Evolutionary conservation across 2,888 invertebrate species (phyloP), one percentile per base, ranked within the genome.

Genomic region (Ethmia dodecea): DNA sequence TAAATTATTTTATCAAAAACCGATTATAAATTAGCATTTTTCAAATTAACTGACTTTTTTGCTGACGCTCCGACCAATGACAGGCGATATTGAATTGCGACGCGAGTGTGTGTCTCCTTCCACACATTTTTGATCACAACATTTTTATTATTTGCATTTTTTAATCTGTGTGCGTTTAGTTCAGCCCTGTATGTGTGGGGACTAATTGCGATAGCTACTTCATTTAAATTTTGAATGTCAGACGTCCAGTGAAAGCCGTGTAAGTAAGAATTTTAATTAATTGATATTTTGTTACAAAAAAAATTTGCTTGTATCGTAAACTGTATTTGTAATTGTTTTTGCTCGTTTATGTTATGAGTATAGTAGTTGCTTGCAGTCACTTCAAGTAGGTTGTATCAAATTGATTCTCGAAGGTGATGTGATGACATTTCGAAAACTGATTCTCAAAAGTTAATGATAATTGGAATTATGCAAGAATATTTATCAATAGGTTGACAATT

Each of bases 121-220:
- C 79, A 78, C 81, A 83, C 80, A 83, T 84, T 84, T 84, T 86
- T 84, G 78, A 72, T 67, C 70, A 59, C 58, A 55, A 64, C 72
- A 76, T 83, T 84, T 84, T 84, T 84, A 81, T 81, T 74, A 81
- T 81, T 74, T 68, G 76, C 59, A 52, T 44, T 56, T 47, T 51
- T 55, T 51, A 48, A 52, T 47, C 39, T 59, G 80, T 78, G 74
- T 70, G 73, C 55, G 61, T 67, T 61, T 67, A 65, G 65, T 60
- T 57, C 54, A 46, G 46, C 33, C 34, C 49, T 52, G 49, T 49
- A 43, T 42, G 54, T 55, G 60, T 65, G 70, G 51, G 66, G 11
- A 66, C 84, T 86, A 86, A 86, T 86, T 86, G 81, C 78, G 76
- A 86, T 84, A 79, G 78, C 83, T 81, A 83, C 84, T 86, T 86